phyloP scores from a whole-genome alignment of 2,113 vertebrate species.

The Notarius quadriscutis region DNA sequence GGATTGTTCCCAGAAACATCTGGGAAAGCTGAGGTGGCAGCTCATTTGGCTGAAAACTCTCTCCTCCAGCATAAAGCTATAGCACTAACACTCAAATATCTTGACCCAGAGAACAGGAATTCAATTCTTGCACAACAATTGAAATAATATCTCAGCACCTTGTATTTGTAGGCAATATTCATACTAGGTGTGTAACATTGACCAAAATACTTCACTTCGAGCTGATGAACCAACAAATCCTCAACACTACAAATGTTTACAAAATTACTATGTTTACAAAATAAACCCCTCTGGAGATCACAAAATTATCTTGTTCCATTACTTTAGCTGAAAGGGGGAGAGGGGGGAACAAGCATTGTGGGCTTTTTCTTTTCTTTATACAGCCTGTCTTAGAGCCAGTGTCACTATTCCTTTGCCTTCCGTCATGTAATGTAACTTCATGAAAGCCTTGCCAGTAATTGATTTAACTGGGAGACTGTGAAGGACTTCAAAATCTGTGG shows the following conservation, averaged over 20 bases:
- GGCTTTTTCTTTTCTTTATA: neutral
- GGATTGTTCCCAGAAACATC: neutral
- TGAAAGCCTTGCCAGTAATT: slow-evolving; percentile 57
- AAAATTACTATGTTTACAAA: too few species aligned
- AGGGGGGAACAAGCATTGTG: neutral
- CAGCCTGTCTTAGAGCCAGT: slow-evolving; percentile 29
- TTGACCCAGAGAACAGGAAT: neutral
- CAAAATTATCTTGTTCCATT: neutral
- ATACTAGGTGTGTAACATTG: neutral
- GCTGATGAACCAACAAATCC: neutral
- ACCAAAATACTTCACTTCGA: neutral
- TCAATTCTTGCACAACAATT: too few species aligned
- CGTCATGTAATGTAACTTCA: slow-evolving; percentile 54
- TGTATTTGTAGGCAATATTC: neutral
- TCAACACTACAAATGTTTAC: too few species aligned
- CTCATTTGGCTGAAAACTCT: neutral
- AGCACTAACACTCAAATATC: neutral
- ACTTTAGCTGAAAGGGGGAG: neutral
- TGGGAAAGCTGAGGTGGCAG: neutral
- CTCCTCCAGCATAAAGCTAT: neutral
- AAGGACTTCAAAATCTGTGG: slow-evolving; percentile 63
- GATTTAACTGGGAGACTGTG: slow-evolving; percentile 65
- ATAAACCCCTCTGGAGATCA: neutral
- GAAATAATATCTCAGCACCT: neutral
- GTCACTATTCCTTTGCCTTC: slow-evolving; percentile 42